Evolutionary conservation across 2,797 vertebrate species (phyloP), one percentile per base, ranked within the genome.

Genomic region (Pantherophis vulpinus): DNA sequence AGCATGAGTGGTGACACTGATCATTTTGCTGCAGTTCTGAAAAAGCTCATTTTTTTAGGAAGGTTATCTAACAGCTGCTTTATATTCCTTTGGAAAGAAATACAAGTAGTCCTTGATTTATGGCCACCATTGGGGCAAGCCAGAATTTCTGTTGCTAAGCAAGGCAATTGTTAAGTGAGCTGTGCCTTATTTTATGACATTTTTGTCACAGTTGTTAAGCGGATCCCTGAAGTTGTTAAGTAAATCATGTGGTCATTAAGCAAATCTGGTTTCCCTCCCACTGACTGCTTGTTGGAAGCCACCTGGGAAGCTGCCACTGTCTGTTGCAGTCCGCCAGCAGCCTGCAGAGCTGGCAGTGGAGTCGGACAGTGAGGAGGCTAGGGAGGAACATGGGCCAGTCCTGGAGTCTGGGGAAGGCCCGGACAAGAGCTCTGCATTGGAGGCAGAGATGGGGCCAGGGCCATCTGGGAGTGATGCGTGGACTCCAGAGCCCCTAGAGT

Each of bases 21-120:
- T 2, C 2, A 18, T 5, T 0, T 11, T 90, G 66, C 66, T 2
- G 2, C 86, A 3, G 61, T 51, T 88, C 90, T 0, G 12, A 0
- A 92, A 90, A 90, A 0, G 47, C 20, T 58, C 37, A 27, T 92
- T 79, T 58, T 3, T 5, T 25, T 8, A 66, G 90, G 66, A 83
- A 90, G 32, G 63, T 51, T 89, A 37, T 12, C 91, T 61, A 18
- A 61, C 25, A 4, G 27, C 32, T 56, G 51, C 1, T 58, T 58
- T 86, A n/a, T 25, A 9, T 93, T 91, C 20, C 74, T 83, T 93
- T 10, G 23, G 56, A 18, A 89, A 54, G 55, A 59, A 88, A 27
- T 37, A 32, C 60, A 25, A 60, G 8, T 32, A 5, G 54, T 87
- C 27, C 18, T 55, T 66, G 63, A 25, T 2, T 86, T 42, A 95